Base-by-base conservation (phyloP, 2,113 vertebrate species). In the Thalassoma bifasciatum region DNA sequence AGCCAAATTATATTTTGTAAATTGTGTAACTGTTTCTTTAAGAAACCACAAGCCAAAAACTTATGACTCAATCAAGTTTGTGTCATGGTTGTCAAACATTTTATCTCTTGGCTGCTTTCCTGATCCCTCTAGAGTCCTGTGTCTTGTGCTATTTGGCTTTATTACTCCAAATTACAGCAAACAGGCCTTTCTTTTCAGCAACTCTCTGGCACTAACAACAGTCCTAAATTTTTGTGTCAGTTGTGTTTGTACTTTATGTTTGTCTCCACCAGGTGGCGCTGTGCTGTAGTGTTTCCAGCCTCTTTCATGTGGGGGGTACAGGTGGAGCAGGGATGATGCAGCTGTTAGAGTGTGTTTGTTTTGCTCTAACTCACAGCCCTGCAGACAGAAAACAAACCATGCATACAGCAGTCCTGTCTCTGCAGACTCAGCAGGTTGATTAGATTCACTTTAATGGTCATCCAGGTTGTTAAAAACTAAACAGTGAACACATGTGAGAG, bases 251-350 rank as follows among this genome's bases (percentile, higher is more conserved):
- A 71, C 19, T 89, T 54, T 52, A 5, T 3, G 10, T 1, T 21
- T 60, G 38, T 24, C 5, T 75, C 90, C 90, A 92, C 82, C 75
- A 76, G 90, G 90, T 80, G 86, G 81, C 77, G 75, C 86, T 89
- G 84, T 81, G 84, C 58, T 72, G 87, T 84, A 92, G 90, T 88
- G 76, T 88, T 90, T 88, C 40, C 64, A 71, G 63, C 69, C 66
- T 58, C 75, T 75, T 42, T 75, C 47, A 67, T 75, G 65, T 58
- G 77, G 87, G 82, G 85, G 78, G 78, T 71, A 75, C 84, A 90
- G 90, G 90, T 91, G 79, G 64, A 74, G 62, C 67, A 64, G 62
- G 53, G 72, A 82, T 59, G 75, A 61, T 19, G 12, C 74, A 64
- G 77, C 77, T 42, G 10, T 23, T 0, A 70, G 81, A 64, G 69